phyloP scores from a whole-genome alignment of 2,888 invertebrate species.

The Cenopis cana region DNA sequence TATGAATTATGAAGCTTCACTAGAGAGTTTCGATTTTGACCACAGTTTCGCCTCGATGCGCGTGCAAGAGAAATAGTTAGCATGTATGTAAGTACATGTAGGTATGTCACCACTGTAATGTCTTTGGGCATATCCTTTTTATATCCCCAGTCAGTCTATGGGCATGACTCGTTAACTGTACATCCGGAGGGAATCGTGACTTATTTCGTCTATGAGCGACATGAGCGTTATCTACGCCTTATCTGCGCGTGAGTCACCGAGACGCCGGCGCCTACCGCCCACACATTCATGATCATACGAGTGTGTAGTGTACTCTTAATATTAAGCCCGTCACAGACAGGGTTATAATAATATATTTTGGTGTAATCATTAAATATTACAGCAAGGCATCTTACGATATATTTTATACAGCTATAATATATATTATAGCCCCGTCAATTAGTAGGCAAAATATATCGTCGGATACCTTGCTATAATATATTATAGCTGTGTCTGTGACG shows the following conservation, averaged over 20 bases:
- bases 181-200: slow-evolving; percentile 35
- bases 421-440: no score
- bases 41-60: neutral
- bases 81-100: neutral
- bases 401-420: no score
- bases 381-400: no score
- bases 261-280: slow-evolving; percentile 41
- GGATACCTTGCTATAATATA: no score
- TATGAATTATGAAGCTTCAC: no score
- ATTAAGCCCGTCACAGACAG: no score
- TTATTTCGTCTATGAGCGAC: slow-evolving; percentile 28
- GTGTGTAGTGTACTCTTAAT: no score
- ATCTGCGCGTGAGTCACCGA: slow-evolving; percentile 35
- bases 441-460: no score
- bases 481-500: no score
- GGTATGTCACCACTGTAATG: neutral
- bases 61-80: neutral
- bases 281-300: neutral
- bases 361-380: no score
- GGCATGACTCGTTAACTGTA: neutral
- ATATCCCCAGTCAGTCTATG: neutral
- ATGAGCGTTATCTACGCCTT: slow-evolving; percentile 21
- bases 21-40: no score
- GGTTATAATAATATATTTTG: no score
- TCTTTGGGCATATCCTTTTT: slow-evolving; percentile 1